Conservation (phyloP, 2,113 vertebrate genomes). For the Melanerpes formicivorus region DNA sequence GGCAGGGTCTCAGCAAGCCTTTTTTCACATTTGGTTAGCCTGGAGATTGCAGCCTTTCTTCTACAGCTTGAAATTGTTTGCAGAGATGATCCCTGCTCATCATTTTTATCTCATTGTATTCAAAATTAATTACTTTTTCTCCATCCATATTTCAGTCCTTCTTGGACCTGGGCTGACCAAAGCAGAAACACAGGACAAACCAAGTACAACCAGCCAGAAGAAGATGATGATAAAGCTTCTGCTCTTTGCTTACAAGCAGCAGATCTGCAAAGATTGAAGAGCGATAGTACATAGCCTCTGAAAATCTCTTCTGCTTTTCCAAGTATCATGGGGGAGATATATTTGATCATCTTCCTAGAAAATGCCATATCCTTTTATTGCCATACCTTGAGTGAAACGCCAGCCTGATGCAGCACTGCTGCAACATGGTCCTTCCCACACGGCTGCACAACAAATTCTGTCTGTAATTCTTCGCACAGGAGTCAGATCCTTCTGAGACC, state of each 20-base stretch:
- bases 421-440: fast-evolving
- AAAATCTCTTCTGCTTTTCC: not conserved
- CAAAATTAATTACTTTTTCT: not conserved
- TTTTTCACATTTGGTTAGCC: conserved; percentile 44
- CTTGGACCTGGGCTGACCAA: not conserved
- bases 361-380: not conserved
- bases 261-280: not conserved
- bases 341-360: not conserved
- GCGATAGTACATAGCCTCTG: not conserved
- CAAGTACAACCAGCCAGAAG: not conserved
- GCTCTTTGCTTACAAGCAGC: not conserved
- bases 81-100: not conserved
- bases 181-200: not conserved
- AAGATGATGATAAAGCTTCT: not conserved
- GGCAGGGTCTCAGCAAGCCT: conserved; percentile 16
- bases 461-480: conserved; percentile 8
- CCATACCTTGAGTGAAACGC: not conserved
- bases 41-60: not conserved
- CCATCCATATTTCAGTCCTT: not conserved
- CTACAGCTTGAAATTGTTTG: not conserved
- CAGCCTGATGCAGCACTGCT: fast-evolving
- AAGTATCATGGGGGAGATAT: not conserved
- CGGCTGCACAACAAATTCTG: not conserved
- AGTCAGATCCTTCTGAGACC: conserved; percentile 9
- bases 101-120: not conserved